phyloP scores from a whole-genome alignment of 1,140 invertebrate genomes.

The Drosophila simulans region DNA sequence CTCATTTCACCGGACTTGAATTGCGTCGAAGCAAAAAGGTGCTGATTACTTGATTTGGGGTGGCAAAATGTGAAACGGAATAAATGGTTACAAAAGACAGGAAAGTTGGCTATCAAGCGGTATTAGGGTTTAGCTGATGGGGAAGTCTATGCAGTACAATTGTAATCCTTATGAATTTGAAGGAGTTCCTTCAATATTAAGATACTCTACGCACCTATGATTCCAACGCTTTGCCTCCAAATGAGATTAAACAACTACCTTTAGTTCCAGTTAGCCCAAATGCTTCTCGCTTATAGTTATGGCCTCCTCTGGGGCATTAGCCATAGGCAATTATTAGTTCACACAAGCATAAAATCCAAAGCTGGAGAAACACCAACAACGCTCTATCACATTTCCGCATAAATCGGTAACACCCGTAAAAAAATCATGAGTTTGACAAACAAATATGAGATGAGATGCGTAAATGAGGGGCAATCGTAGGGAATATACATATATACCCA shows the following conservation, averaged over 20 bases:
- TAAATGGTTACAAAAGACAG: constrained; percentile 6
- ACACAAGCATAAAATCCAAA: constrained; percentile 67
- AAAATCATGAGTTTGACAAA: constrained; percentile 73
- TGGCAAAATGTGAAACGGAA: constrained; percentile 50
- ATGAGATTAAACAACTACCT: constrained; percentile 26
- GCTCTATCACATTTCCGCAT: constrained; percentile 75
- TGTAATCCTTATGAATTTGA: no score
- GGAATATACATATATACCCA: constrained; percentile 31
- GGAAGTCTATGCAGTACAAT: no score
- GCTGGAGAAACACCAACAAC: constrained; percentile 17
- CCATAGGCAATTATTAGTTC: constrained; percentile 70
- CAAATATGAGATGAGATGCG: constrained; percentile 47
- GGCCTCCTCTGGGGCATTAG: constrained; percentile 36
- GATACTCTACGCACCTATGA: background rate
- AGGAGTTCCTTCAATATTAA: no score
- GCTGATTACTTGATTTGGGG: constrained; percentile 68
- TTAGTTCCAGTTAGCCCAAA: constrained; percentile 30
- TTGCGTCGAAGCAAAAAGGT: constrained; percentile 65
- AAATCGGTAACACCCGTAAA: constrained; percentile 73
- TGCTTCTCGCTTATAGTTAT: constrained; percentile 17
- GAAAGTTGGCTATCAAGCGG: constrained; percentile 12
- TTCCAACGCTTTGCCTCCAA: background rate
- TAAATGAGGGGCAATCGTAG: constrained; percentile 47
- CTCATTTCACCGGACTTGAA: constrained; percentile 57
- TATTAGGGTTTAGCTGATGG: no score